Evolutionary conservation across 2,888 invertebrate genomes (phyloP), one percentile per base, ranked within the genome.

Genomic region (Geotrupes spiniger): DNA sequence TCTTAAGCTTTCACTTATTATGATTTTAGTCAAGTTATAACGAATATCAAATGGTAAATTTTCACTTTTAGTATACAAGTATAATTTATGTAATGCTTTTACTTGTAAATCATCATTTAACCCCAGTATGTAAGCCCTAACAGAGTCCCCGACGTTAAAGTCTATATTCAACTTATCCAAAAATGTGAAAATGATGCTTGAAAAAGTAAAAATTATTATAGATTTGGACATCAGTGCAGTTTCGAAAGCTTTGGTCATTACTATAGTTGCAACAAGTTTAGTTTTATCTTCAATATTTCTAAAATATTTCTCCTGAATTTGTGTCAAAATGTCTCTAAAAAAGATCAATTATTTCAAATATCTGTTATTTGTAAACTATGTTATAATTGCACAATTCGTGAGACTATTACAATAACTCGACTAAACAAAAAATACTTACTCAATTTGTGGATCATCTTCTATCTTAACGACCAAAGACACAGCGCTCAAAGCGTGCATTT

Each of bases 1-100:
- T 43, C 61, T 55, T 42, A 72, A 58, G 14, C 70, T 17, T 2
- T 54, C 44, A 6, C 55, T 39, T 26, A 68, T 37, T 25, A 66
- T 50, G 4, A 54, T 47, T 31, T 58, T 60, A n/a, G 60, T 52
- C 4, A 66, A 38, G 45, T 59, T 55, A 37, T 64, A 65, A 40
- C 61, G 57, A 37, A 61, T 45, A 0, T 53, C 43, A 33, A 46
- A 43, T n/a, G 43, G 27, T 17, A 46, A 51, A 6, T 48, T 42
- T 8, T 5, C 26, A 14, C 25, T 39, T 41, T 60, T 46, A 21
- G 49, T 44, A 21, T 21, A 21, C 6, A 4, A 3, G 6, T 21
- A 21, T 4, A 21, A 6, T 3, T 21, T 21, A 4, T 45, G 37
- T 25, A 71, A 46, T 10, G 56, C 41, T 37, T 51, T 44, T 25